Evolutionary conservation across 2,797 vertebrate species (phyloP).

Genomic region (Catharus ustulatus): DNA sequence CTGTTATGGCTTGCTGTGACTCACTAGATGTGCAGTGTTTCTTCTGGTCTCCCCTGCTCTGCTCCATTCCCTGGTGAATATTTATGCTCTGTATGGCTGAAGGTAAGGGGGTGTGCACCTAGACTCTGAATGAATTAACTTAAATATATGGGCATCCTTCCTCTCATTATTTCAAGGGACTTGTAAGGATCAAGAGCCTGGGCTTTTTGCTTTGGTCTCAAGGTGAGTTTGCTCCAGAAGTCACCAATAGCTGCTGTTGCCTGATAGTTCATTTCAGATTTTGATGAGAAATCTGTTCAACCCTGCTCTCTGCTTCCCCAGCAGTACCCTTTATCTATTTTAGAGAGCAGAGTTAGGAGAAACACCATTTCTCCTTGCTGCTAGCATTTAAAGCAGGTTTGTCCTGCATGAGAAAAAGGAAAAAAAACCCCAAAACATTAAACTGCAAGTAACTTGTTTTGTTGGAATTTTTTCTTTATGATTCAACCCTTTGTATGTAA

Average conservation of each 20-base stretch:
- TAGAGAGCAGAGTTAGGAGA: not conserved
- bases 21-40: constrained; percentile 32
- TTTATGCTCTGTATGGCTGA: constrained; percentile 23
- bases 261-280: not conserved
- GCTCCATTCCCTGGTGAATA: constrained; percentile 46
- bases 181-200: not conserved
- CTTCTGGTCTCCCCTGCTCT: constrained; percentile 20
- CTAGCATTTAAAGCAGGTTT: not conserved
- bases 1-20: constrained; percentile 38
- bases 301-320: not conserved
- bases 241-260: not conserved
- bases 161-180: not conserved
- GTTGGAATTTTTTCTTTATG: not conserved
- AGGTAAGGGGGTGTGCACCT: constrained; percentile 9
- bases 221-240: not conserved
- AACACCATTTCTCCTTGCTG: not conserved
- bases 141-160: constrained; percentile 26
- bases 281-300: not conserved
- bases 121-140: constrained; percentile 36
- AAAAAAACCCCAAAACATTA: not conserved
- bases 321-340: not conserved
- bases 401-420: not conserved
- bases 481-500: not conserved
- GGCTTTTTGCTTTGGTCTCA: constrained; percentile 24
- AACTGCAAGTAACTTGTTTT: not conserved